Evolutionary conservation across 2,888 invertebrate genomes (phyloP).

Genomic region (Elmis aenea): DNA sequence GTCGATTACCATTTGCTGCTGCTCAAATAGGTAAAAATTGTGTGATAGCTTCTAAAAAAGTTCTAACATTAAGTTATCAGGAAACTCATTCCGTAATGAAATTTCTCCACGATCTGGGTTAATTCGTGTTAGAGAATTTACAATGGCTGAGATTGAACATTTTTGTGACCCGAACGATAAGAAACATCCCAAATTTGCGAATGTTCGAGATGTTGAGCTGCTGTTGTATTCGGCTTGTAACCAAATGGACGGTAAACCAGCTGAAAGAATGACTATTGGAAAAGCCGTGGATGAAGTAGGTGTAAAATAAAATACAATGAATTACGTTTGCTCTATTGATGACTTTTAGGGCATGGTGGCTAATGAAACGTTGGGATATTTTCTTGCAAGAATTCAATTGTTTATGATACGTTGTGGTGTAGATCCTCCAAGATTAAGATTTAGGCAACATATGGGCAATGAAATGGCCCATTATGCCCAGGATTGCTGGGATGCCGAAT

Average conservation of each 20-base stretch:
- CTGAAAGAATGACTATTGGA: conserved; percentile 72
- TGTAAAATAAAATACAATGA: conserved; percentile 4
- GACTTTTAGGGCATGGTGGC: conserved; percentile 73
- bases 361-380: conserved; percentile 97
- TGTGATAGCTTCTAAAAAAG: conserved; percentile 30
- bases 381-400: conserved; percentile 90
- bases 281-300: conserved; percentile 73
- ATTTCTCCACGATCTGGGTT: conserved; percentile 97
- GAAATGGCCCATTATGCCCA: conserved; percentile 99
- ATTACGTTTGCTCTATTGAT: no score
- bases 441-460: conserved; percentile 97
- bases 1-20: conserved; percentile 93
- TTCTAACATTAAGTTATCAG: conserved; percentile 33
- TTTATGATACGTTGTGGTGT: conserved; percentile 88
- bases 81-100: conserved; percentile 96
- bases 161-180: conserved; percentile 92
- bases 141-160: conserved; percentile 99
- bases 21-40: conserved; percentile 84
- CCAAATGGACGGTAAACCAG: conserved; percentile 95
- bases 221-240: conserved; percentile 90
- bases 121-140: conserved; percentile 94
- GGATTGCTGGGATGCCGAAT: conserved; percentile 99
- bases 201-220: conserved; percentile 69
- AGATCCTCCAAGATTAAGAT: conserved; percentile 77
- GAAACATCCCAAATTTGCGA: conserved; percentile 82